These are phyloP conservation scores for Prionailurus viverrinus DNA, from an alignment of 2,113 vertebrate species.

Conservation along the genomic window DNA sequence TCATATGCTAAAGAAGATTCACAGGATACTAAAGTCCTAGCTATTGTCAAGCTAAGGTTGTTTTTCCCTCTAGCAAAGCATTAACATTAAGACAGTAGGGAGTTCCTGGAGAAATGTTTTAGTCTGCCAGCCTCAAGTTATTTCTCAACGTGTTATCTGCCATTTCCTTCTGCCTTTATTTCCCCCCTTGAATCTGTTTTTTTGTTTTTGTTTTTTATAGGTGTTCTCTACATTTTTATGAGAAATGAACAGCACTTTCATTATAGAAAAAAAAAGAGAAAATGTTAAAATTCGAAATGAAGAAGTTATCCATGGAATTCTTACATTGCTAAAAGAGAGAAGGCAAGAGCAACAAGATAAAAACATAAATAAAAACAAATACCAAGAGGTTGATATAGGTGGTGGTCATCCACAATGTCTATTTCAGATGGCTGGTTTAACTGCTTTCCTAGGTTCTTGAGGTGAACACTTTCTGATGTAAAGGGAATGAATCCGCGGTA, in stretches of 20 bases:
- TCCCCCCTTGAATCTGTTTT: background rate
- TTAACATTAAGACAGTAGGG: too few relatives aligned
- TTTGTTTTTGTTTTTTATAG: background rate
- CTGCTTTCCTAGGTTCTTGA: background rate
- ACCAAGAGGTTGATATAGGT: background rate
- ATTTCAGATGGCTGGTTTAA: background rate
- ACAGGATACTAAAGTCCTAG: too few relatives aligned
- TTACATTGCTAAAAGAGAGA: background rate
- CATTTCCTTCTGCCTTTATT: too few relatives aligned
- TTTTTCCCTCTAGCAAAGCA: too few relatives aligned
- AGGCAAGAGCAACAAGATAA: background rate
- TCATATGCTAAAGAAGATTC: too few relatives aligned
- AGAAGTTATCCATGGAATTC: background rate
- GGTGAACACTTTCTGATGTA: background rate
- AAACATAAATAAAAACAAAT: background rate
- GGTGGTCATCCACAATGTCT: background rate
- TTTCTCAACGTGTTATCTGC: too few relatives aligned
- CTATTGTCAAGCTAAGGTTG: too few relatives aligned
- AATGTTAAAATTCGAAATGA: background rate
- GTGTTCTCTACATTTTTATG: background rate
- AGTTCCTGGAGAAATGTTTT: too few relatives aligned
- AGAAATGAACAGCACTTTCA: background rate
- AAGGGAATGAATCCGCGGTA: background rate
- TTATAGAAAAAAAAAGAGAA: background rate
- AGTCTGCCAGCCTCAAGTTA: too few relatives aligned